These are phyloP conservation scores for Drosophila jambulina DNA, from an alignment of 1,140 invertebrate species.

Conservation along the genomic window DNA sequence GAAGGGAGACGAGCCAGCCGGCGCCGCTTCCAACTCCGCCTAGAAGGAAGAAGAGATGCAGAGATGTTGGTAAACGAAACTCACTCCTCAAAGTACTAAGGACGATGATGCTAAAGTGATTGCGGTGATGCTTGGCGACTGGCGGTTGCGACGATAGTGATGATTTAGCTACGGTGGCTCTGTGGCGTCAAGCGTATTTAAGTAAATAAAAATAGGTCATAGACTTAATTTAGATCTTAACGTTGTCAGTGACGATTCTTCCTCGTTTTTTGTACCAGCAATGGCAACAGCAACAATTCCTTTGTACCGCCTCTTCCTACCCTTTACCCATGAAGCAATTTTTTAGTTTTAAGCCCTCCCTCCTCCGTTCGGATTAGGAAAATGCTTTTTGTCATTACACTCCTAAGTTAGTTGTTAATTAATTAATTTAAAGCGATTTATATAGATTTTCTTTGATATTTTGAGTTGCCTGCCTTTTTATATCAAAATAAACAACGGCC, in stretches of 20 bases:
- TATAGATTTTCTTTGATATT: conserved; percentile 57
- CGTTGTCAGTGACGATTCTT: conserved; percentile 72
- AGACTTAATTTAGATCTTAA: conserved; percentile 79
- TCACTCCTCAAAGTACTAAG: conserved; percentile 82
- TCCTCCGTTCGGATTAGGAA: conserved; percentile 49
- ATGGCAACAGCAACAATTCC: conserved; percentile 18
- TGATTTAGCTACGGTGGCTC: conserved; percentile 47
- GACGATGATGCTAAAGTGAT: conserved; percentile 82
- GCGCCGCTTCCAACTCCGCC: conserved; percentile 56
- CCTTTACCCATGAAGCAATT: conserved; percentile 42
- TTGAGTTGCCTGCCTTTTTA: conserved; percentile 57
- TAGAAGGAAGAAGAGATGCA: conserved; percentile 50
- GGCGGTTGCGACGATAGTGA: conserved; percentile 30
- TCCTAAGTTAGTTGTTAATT: conserved; percentile 79
- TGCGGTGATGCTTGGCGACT: conserved; percentile 68
- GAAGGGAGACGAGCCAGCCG: conserved; percentile 74
- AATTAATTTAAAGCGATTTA: conserved; percentile 54
- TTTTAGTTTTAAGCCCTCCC: conserved; percentile 63
- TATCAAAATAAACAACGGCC: conserved; percentile 63
- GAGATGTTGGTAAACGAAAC: conserved; percentile 51
- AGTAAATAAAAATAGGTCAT: conserved; percentile 79
- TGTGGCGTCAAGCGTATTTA: conserved; percentile 73
- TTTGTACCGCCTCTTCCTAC: conserved; percentile 20
- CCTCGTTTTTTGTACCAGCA: conserved; percentile 64
- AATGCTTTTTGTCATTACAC: conserved; percentile 79